Evolutionary conservation across 2,797 vertebrate genomes (phyloP).

Genomic region (Champsocephalus esox): DNA sequence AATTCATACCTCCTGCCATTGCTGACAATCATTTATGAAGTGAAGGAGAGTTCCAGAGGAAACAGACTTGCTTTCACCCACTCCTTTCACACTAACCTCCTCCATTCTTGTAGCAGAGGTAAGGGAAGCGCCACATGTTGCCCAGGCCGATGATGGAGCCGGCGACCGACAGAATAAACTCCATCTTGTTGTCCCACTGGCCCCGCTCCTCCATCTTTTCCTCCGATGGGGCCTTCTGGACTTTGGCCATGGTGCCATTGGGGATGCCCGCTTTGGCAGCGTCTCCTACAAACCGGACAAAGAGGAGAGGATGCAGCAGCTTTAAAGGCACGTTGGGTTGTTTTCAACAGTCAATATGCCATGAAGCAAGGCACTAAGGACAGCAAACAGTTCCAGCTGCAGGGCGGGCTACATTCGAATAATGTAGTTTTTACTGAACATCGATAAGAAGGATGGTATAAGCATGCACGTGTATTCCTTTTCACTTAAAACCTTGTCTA

Average conservation of each 20-base stretch:
- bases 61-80: not conserved
- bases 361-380: not conserved
- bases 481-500: not conserved
- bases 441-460: not conserved
- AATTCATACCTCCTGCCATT: not conserved
- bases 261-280: conserved; percentile 47
- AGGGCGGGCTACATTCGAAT: not conserved
- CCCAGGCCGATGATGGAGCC: conserved; percentile 95
- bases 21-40: too few species aligned
- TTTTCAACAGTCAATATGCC: not conserved
- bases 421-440: not conserved
- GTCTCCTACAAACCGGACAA: conserved; percentile 54
- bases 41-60: not conserved
- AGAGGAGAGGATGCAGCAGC: not conserved
- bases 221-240: conserved; percentile 52
- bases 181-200: conserved; percentile 95
- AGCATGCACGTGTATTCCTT: not conserved
- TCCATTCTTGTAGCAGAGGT: conserved; percentile 97
- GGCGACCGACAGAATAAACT: conserved; percentile 92
- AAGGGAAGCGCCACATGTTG: conserved; percentile 96
- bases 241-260: conserved; percentile 58
- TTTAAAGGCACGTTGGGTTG: not conserved
- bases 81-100: conserved; percentile 86
- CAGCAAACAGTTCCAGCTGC: not conserved
- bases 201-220: conserved; percentile 89